Evolutionary conservation across 2,113 vertebrate genomes (phyloP).

Genomic region (Pholis gunnellus): DNA sequence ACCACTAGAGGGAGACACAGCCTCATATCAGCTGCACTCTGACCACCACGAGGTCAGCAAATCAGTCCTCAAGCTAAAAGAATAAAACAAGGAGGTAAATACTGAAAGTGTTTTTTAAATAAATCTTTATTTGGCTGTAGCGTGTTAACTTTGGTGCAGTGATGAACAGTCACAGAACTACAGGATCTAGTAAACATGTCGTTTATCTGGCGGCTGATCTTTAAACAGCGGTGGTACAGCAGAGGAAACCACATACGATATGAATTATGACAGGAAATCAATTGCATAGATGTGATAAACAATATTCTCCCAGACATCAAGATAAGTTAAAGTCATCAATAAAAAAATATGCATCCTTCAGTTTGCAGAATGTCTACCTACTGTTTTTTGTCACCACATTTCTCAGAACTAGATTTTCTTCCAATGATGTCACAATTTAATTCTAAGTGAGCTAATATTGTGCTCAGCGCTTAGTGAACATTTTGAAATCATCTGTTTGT

Average conservation of each 20-base stretch:
- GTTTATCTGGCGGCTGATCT: background rate
- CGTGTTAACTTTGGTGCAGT: constrained; percentile 9
- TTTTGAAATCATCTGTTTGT: background rate
- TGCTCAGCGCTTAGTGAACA: too few species aligned
- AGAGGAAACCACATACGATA: background rate
- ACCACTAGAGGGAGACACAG: constrained; percentile 35
- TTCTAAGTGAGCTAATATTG: background rate
- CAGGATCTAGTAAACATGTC: background rate
- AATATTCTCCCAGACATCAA: background rate
- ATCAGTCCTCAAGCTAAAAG: too few species aligned
- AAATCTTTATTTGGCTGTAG: constrained; percentile 28
- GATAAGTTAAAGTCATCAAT: background rate
- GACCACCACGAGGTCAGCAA: background rate
- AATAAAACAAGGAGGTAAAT: background rate
- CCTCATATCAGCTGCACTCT: background rate
- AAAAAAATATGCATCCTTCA: background rate
- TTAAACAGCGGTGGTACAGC: background rate
- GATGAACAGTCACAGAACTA: background rate
- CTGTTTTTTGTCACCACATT: background rate
- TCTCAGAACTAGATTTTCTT: background rate
- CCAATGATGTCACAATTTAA: background rate
- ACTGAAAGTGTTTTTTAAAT: background rate
- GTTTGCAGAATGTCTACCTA: background rate
- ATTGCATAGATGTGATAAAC: constrained; percentile 39
- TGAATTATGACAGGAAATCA: background rate